Conservation (phyloP, 1,140 invertebrate genomes). For the Drosophila kepulauana region DNA sequence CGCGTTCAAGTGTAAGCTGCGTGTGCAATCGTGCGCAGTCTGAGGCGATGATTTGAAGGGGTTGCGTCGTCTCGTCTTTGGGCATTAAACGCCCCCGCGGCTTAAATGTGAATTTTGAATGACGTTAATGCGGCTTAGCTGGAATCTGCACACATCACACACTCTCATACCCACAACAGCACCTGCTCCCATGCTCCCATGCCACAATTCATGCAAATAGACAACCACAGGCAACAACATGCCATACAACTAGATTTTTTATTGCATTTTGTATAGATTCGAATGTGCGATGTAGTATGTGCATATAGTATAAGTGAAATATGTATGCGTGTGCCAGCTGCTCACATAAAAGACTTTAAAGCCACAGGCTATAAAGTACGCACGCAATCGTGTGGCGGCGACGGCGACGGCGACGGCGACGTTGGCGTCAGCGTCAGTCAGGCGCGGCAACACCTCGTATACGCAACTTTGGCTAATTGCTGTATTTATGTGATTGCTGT, state of each 20-base stretch:
- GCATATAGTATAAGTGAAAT: background rate
- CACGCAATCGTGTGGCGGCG: conserved; percentile 23
- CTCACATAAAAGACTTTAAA: conserved; percentile 33
- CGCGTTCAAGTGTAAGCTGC: conserved; percentile 51
- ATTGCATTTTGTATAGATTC: conserved; percentile 20
- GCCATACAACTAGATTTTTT: conserved; percentile 26
- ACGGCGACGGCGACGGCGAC: no score
- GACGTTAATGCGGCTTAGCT: conserved; percentile 76
- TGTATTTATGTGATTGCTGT: conserved; percentile 39
- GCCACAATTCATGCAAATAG: conserved; percentile 46
- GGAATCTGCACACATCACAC: conserved; percentile 56
- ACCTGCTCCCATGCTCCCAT: background rate
- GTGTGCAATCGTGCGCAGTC: conserved; percentile 58
- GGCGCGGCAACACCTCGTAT: conserved; percentile 52
- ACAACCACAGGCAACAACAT: conserved; percentile 36
- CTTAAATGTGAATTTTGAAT: conserved; percentile 72
- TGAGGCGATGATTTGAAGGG: background rate
- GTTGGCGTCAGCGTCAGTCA: background rate
- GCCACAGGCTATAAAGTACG: conserved; percentile 33
- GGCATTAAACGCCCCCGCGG: conserved; percentile 33
- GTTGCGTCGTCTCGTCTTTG: conserved; percentile 6
- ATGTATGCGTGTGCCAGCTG: conserved; percentile 2
- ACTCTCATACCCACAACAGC: background rate
- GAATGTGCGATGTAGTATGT: conserved; percentile 2
- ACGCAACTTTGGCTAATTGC: conserved; percentile 63